A percentile compares a stretch with the other conserved stretches of the same genome.
phyloP scores from a whole-genome alignment of 1,140 invertebrate genomes.

The Pogonus chalceus region DNA sequence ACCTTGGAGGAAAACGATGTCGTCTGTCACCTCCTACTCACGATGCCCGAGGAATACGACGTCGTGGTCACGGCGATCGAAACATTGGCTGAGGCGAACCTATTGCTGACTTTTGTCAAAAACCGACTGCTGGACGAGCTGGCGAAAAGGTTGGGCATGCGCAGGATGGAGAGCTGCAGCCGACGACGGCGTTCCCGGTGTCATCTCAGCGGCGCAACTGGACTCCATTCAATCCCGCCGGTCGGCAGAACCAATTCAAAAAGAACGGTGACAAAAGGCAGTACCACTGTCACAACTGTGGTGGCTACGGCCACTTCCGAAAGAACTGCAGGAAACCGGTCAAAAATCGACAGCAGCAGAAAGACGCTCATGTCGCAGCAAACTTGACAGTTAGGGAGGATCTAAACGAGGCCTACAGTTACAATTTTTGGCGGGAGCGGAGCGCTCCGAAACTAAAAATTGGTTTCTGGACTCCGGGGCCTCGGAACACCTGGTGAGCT shows the following conservation, averaged over 20 bases:
- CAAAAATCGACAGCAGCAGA: conserved; percentile 14
- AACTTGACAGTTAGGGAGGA: conserved; percentile 1
- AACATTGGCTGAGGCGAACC: conserved; percentile 3
- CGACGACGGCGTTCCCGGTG: conserved; percentile 8
- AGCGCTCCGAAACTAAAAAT: neutral
- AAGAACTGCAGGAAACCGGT: conserved; percentile 9
- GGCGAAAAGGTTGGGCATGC: neutral
- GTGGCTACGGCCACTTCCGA: conserved; percentile 1
- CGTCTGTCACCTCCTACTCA: neutral
- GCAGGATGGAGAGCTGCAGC: neutral
- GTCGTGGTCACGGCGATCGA: conserved; percentile 2
- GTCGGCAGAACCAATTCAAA: neutral
- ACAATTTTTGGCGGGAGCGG: too few relatives aligned
- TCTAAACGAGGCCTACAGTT: conserved; percentile 7
- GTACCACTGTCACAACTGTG: conserved; percentile 12
- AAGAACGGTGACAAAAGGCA: conserved; percentile 11
- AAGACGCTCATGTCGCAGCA: conserved; percentile 11
- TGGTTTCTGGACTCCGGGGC: too few relatives aligned
- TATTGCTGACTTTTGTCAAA: conserved; percentile 13
- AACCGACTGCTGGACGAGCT: conserved; percentile 12
- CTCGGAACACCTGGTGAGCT: too few relatives aligned
- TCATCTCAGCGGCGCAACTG: neutral
- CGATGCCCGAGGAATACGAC: neutral
- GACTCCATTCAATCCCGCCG: neutral
- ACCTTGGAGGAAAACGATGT: neutral